phyloP scores from a whole-genome alignment of 1,140 invertebrate genomes.

The Aethina tumida region DNA sequence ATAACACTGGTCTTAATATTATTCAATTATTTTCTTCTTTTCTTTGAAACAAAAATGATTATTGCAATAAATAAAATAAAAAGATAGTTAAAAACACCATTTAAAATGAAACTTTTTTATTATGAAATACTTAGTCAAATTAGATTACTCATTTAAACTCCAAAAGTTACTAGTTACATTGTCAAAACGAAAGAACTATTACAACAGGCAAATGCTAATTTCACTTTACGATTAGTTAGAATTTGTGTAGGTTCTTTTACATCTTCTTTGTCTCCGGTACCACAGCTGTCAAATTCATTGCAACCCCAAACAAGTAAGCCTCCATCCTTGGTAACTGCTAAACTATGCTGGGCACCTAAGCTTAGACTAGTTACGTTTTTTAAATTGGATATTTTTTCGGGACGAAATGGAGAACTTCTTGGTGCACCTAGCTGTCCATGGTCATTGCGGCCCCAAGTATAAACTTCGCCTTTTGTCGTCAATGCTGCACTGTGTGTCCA shows the following conservation, averaged over 20 bases:
- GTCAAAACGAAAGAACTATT: conserved; percentile 48
- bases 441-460: conserved; percentile 70
- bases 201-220: conserved; percentile 41
- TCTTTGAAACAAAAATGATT: too few relatives aligned
- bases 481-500: conserved; percentile 65
- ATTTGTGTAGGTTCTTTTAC: conserved; percentile 38
- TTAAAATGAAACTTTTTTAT: too few relatives aligned
- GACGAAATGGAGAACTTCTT: conserved; percentile 23
- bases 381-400: conserved; percentile 30
- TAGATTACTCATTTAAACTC: too few relatives aligned
- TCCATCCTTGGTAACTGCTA: conserved; percentile 49
- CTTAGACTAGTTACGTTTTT: conserved; percentile 44
- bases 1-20: too few relatives aligned
- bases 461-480: conserved; percentile 46
- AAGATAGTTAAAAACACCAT: too few relatives aligned
- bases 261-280: conserved; percentile 54
- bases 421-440: conserved; percentile 60
- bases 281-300: conserved; percentile 86
- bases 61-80: too few relatives aligned
- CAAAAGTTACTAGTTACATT: too few relatives aligned
- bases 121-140: too few relatives aligned
- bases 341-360: conserved; percentile 69
- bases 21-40: too few relatives aligned
- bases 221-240: conserved; percentile 30
- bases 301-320: conserved; percentile 74